A percentile compares a stretch with the other conserved stretches of the same genome.
phyloP scores from a whole-genome alignment of 2,797 vertebrate species.

The Rhynchonycteris naso region DNA sequence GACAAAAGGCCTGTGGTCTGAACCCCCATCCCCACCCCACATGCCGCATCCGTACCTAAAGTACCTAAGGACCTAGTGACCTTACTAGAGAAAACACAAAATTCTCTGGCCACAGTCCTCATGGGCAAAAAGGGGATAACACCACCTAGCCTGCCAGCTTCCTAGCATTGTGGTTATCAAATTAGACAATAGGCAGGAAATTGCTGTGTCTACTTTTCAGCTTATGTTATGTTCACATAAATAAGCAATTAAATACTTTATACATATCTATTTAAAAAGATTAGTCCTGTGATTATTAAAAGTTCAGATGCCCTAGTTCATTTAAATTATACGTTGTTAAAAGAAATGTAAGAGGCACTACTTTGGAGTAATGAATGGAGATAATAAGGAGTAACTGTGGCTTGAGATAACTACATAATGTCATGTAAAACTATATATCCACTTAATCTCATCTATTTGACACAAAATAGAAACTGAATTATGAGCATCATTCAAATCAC shows the following conservation, averaged over 20 bases:
- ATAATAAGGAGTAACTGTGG: background rate
- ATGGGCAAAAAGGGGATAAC: background rate
- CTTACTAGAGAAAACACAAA: constrained; percentile 49
- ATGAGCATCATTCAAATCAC: background rate
- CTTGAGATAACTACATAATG: background rate
- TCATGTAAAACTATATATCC: background rate
- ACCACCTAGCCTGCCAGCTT: background rate
- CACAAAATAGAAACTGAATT: background rate
- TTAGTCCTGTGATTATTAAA: background rate
- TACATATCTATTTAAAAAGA: background rate
- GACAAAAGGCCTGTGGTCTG: background rate
- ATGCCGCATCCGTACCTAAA: background rate
- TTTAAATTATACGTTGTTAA: background rate
- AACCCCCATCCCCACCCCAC: background rate
- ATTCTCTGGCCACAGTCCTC: background rate
- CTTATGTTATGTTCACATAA: background rate
- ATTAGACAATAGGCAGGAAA: background rate
- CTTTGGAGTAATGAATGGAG: background rate
- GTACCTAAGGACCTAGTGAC: background rate
- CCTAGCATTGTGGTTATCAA: constrained; percentile 9
- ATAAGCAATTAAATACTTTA: constrained; percentile 14
- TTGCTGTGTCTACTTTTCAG: constrained; percentile 26
- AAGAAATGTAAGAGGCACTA: background rate
- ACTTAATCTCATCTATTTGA: background rate
- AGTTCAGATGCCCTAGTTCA: background rate